Evolutionary conservation across 37 sponge, comb jelly and placozoan genomes (phyloP).

Genomic region (Amphimedon queenslandica): DNA sequence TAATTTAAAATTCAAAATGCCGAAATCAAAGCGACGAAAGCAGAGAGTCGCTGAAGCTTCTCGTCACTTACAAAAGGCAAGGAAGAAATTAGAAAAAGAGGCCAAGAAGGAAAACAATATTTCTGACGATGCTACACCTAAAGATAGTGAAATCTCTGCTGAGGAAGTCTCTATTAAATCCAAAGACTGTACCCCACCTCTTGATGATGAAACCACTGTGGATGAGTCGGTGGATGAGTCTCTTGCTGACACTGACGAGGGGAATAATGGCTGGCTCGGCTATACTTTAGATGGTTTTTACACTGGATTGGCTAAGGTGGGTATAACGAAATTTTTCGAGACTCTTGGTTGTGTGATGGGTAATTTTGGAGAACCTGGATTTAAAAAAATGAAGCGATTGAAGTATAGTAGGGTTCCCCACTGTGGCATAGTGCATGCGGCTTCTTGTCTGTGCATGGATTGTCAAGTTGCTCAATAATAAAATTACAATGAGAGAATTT

Average conservation of each 20-base stretch:
- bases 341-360: no score
- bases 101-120: not conserved
- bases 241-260: not conserved
- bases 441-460: no score
- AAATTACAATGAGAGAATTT: no score
- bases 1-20: slow-evolving; percentile 32
- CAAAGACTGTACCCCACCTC: not conserved
- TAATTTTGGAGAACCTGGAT: no score
- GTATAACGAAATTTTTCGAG: not conserved
- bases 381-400: no score
- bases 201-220: not conserved
- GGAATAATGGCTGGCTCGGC: no score
- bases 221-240: not conserved
- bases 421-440: no score
- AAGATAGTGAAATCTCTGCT: not conserved
- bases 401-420: no score
- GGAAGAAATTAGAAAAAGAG: slow-evolving; percentile 13
- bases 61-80: slow-evolving; percentile 29
- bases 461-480: no score
- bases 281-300: no score
- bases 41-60: slow-evolving; percentile 24
- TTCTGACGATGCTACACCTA: not conserved
- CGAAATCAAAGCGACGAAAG: slow-evolving; percentile 59
- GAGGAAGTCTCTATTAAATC: not conserved
- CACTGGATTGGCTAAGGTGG: not conserved